Conservation (phyloP, 2,797 vertebrate species). For the Pelochelys cantorii region DNA sequence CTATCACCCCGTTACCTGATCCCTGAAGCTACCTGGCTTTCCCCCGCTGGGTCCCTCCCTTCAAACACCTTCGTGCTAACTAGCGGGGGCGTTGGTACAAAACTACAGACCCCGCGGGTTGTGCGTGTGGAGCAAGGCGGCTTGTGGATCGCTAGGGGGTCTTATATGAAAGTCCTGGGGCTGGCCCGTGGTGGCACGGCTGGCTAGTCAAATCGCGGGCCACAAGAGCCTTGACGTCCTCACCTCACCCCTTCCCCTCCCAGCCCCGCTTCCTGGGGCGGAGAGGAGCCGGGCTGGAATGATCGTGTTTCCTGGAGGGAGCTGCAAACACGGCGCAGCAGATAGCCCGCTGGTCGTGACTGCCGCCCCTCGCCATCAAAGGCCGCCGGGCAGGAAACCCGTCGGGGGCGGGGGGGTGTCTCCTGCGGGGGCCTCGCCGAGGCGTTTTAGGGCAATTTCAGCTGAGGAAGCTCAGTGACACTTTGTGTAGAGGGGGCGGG, state of each 20-base stretch:
- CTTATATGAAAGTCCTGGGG: no score
- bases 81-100: background rate
- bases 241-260: constrained; percentile 51
- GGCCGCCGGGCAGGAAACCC: background rate
- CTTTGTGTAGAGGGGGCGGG: no score
- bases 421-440: background rate
- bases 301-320: constrained; percentile 76
- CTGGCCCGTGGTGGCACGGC: no score
- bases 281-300: constrained; percentile 67
- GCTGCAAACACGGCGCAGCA: constrained; percentile 24
- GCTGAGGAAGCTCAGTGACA: no score
- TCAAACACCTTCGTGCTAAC: accelerated
- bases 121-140: no score
- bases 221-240: constrained; percentile 64
- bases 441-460: background rate
- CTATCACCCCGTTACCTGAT: accelerated
- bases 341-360: constrained; percentile 49
- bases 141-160: no score
- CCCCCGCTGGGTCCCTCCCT: background rate
- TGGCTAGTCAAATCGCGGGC: no score
- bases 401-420: no score
- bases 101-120: accelerated
- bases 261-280: constrained; percentile 73
- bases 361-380: background rate
- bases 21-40: no score